These are phyloP conservation scores for Peromyscus attwateri DNA, from an alignment of 2,797 vertebrate species.

Conservation along the genomic window DNA sequence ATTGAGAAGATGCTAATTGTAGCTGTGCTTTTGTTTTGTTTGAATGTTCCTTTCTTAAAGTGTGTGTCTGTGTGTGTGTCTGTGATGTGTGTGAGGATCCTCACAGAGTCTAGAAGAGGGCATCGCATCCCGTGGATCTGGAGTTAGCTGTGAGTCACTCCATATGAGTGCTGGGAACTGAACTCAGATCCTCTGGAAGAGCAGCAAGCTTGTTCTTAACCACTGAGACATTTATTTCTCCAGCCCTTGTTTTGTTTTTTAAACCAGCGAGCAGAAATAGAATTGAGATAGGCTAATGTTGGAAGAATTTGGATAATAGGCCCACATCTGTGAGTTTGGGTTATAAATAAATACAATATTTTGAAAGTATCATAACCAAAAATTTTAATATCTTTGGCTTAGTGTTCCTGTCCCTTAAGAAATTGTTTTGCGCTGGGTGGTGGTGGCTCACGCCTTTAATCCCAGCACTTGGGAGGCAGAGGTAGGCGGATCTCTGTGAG, in stretches of 20 bases:
- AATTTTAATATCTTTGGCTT: slow-evolving; percentile 36
- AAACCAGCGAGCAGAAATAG: neutral
- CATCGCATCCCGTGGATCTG: neutral
- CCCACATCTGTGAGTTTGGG: neutral
- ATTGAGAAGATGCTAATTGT: slow-evolving; percentile 11
- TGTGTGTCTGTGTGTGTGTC: neutral
- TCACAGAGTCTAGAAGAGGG: neutral
- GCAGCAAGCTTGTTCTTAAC: neutral
- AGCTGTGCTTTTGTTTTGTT: neutral
- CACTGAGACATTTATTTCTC: neutral
- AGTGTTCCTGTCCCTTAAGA: slow-evolving; percentile 8
- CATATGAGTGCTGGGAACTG: neutral
- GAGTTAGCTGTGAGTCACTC: neutral
- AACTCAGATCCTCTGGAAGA: neutral
- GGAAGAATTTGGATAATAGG: neutral
- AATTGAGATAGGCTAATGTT: neutral
- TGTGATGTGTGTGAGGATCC: neutral
- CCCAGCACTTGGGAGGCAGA: no score
- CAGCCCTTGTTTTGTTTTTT: neutral
- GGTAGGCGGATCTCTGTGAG: no score
- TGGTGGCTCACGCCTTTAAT: no score
- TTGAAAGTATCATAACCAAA: slow-evolving; percentile 45
- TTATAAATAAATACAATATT: slow-evolving; percentile 23
- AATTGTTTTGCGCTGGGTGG: no score
- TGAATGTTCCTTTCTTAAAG: neutral